These are phyloP conservation scores for Sminthurides aquaticus DNA, from an alignment of 2,888 invertebrate genomes.

Conservation along the genomic window DNA sequence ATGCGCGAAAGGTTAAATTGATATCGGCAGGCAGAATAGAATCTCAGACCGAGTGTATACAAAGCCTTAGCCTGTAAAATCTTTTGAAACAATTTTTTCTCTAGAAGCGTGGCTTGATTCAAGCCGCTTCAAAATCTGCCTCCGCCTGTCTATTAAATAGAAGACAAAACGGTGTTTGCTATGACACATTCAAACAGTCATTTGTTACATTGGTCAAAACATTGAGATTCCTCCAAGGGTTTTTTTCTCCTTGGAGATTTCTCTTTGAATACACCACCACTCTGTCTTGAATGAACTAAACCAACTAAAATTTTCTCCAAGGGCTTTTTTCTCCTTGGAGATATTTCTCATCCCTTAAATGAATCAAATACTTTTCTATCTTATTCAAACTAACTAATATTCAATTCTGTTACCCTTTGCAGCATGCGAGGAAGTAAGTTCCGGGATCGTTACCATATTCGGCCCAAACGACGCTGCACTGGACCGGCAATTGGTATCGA, in stretches of 20 bases:
- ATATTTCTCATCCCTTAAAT: too few relatives aligned
- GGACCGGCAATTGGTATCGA: slow-evolving; percentile 35
- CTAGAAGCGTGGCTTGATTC: too few relatives aligned
- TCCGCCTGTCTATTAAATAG: neutral
- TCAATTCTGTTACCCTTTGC: slow-evolving; percentile 12
- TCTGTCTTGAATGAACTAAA: too few relatives aligned
- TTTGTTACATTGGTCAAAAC: neutral
- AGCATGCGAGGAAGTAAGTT: slow-evolving; percentile 39
- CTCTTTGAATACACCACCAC: neutral
- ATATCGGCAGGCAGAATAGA: neutral
- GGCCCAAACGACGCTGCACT: slow-evolving; percentile 38
- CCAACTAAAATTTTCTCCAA: too few relatives aligned
- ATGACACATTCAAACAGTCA: neutral
- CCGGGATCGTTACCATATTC: slow-evolving; percentile 38
- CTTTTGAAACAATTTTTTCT: too few relatives aligned
- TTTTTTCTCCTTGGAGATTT: neutral
- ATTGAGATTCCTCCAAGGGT: neutral
- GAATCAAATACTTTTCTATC: neutral
- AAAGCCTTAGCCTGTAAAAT: too few relatives aligned
- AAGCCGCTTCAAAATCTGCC: neutral
- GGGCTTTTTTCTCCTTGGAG: too few relatives aligned
- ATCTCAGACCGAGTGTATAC: too few relatives aligned
- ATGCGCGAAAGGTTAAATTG: neutral
- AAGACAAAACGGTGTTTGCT: neutral
- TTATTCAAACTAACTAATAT: neutral